phyloP scores from a whole-genome alignment of 2,113 vertebrate genomes.

The Alethe castanea region DNA sequence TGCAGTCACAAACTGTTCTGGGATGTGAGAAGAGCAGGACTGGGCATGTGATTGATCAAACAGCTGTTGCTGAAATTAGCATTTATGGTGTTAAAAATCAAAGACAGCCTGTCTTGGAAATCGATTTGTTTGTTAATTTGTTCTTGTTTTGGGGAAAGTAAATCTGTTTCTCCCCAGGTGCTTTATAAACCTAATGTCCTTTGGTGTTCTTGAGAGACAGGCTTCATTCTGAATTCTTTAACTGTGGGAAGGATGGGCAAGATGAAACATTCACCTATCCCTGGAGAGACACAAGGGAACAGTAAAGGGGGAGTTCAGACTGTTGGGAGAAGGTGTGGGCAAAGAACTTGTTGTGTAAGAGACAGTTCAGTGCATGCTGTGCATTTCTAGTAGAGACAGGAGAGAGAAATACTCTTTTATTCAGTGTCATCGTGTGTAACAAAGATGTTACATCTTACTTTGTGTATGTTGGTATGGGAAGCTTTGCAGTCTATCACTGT shows the following conservation, averaged over 20 bases:
- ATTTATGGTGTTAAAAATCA: background rate
- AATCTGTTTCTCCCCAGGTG: background rate
- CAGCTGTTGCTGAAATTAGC: background rate
- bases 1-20: background rate
- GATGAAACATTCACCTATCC: background rate
- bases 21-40: background rate
- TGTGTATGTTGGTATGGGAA: too few species aligned
- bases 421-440: background rate
- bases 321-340: background rate
- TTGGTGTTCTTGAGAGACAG: background rate
- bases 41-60: background rate
- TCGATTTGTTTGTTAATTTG: background rate
- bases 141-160: background rate
- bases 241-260: background rate
- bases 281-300: background rate
- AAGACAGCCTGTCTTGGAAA: background rate
- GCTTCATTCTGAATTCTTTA: background rate
- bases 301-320: background rate
- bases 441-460: background rate
- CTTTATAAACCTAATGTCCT: background rate
- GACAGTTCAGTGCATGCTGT: background rate
- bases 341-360: fast-evolving
- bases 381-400: background rate
- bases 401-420: background rate
- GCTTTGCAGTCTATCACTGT: background rate